These are phyloP conservation scores for Todus mexicanus DNA, from an alignment of 2,797 vertebrate species.

Conservation along the genomic window DNA sequence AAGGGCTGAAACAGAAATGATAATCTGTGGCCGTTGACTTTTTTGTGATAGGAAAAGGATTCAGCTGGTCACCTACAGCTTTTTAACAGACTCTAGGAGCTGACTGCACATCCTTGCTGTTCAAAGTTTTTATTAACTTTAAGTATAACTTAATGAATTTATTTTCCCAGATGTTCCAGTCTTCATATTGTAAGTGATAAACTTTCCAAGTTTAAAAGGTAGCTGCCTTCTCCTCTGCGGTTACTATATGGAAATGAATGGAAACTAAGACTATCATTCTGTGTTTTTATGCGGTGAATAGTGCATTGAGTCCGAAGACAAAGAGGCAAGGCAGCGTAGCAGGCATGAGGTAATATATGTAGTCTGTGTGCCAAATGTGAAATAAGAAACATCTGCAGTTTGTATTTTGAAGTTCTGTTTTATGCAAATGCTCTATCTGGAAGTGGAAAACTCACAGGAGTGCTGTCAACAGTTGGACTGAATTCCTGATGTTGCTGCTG, in stretches of 20 bases:
- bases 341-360: slow-evolving; percentile 65
- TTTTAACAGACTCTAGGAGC: neutral
- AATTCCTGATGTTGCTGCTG: neutral
- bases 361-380: slow-evolving; percentile 37
- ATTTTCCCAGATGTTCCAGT: neutral
- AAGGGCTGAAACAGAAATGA: neutral
- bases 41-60: neutral
- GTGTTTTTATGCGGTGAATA: slow-evolving; percentile 47
- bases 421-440: slow-evolving; percentile 37
- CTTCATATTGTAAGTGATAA: neutral
- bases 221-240: neutral
- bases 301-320: slow-evolving; percentile 44
- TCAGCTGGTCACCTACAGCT: neutral
- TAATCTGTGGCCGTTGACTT: neutral
- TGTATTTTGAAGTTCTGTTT: slow-evolving; percentile 52
- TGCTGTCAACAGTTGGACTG: neutral
- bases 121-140: neutral
- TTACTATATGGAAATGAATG: neutral
- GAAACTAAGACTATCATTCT: neutral
- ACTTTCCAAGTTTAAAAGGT: neutral
- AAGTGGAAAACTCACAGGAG: neutral
- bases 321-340: slow-evolving; percentile 43
- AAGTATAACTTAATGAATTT: neutral
- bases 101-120: neutral
- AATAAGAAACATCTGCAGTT: slow-evolving; percentile 69